Evolutionary conservation across 2,888 invertebrate genomes (phyloP), one percentile per base, ranked within the genome.

Genomic region (Pantelozetes paolii): DNA sequence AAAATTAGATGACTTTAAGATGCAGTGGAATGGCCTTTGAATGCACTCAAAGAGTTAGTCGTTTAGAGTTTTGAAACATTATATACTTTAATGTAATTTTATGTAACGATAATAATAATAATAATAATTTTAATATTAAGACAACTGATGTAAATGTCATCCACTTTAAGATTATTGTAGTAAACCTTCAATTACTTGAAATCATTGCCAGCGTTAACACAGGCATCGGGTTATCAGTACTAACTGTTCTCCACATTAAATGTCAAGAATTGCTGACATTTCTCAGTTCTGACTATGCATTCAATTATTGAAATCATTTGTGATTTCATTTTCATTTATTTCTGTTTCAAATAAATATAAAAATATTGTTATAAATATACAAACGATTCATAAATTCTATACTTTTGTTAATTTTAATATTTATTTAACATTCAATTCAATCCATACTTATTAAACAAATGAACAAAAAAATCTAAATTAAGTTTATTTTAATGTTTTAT

Each of bases 11-110:
- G 20, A 57, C 57, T 30, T 57, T 64, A 64, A 64, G 36, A 64
- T 64, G 64, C 64, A 36, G 11, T 64, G 64, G 64, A 20, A 64
- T 64, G 32, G 64, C 64, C 64, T 64, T 64, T 64, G 64, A 64
- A 64, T 64, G 64, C 64, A 64, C 64, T 36, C 64, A 64, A 50
- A n/a, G 18, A 32, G 36, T 36, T 64, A 36, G 36, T 64, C 13
- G 36, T 64, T 36, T 6, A 57, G 30, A 57, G 30, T 30, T 30
- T 30, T 57, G 13, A 57, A 57, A 28, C 6, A 30, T 36, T 62
- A 30, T 20, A 36, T 20, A 36, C 15, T 32, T 64, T 64, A 59
- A 59, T 59, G 57, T 57, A 20, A 6, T 20, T n/a, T 59, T 8
- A 28, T 28, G 11, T 59, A 23, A 8, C 26, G 23, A 28, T 6